Evolutionary conservation across 1,140 invertebrate species (phyloP).

Genomic region (Drosophila pandora): DNA sequence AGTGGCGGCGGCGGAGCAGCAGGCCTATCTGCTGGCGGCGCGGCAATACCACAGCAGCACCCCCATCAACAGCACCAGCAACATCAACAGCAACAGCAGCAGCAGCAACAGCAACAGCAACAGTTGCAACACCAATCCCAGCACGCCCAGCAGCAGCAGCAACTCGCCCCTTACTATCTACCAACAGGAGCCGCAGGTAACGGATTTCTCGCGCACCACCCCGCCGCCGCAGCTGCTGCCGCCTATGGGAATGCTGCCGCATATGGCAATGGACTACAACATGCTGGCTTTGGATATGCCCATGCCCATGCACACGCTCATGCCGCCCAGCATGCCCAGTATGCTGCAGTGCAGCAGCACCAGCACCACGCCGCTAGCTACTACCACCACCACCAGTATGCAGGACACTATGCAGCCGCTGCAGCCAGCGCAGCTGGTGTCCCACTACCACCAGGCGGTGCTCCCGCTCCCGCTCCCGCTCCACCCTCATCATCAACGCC

Average conservation of each 20-base stretch:
- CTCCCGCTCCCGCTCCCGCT: constrained; percentile 1
- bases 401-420: constrained; percentile 74
- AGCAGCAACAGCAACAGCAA: constrained; percentile 61
- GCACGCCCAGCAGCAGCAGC: constrained; percentile 53
- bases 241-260: constrained; percentile 80
- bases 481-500: constrained; percentile 1
- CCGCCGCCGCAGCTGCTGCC: constrained; percentile 71
- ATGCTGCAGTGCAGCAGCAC: constrained; percentile 76
- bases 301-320: constrained; percentile 46
- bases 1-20: constrained; percentile 35
- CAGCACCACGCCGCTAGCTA: constrained; percentile 73
- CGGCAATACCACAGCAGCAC: constrained; percentile 70
- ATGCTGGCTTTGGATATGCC: constrained; percentile 83
- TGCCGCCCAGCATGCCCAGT: constrained; percentile 66
- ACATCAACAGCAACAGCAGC: constrained; percentile 65
- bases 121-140: constrained; percentile 60
- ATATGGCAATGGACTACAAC: constrained; percentile 80
- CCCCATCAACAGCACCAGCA: constrained; percentile 61
- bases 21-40: constrained; percentile 51
- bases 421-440: constrained; percentile 46
- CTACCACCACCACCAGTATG: constrained; percentile 77
- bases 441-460: constrained; percentile 32
- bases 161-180: constrained; percentile 72
- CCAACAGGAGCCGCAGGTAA: constrained; percentile 55
- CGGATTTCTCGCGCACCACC: constrained; percentile 73